phyloP scores from a whole-genome alignment of 2,113 vertebrate species.

The Lanius collurio region DNA sequence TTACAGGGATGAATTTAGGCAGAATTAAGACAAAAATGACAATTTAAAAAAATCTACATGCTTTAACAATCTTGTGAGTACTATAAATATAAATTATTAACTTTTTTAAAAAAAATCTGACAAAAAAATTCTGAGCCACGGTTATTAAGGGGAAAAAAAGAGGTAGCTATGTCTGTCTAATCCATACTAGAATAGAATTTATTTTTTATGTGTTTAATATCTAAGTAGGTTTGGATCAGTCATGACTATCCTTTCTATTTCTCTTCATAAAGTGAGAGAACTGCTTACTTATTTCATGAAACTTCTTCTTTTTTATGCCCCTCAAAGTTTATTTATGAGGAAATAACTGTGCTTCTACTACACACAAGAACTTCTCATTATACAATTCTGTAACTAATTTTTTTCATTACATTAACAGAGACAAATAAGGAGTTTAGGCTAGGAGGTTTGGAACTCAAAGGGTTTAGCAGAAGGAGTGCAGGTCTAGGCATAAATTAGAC shows the following conservation, averaged over 20 bases:
- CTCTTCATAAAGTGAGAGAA: background rate
- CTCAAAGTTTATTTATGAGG: background rate
- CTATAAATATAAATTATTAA: background rate
- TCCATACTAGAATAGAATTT: background rate
- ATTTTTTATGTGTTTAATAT: background rate
- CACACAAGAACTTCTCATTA: background rate
- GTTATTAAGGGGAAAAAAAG: background rate
- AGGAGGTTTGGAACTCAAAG: background rate
- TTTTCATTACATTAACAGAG: background rate
- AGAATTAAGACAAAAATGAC: background rate
- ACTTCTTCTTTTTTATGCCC: background rate
- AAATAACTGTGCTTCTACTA: background rate
- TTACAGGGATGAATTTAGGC: background rate
- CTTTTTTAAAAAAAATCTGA: background rate
- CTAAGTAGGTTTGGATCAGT: background rate
- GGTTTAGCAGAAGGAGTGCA: rapidly evolving
- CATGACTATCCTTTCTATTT: background rate
- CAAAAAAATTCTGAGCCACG: background rate
- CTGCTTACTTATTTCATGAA: background rate
- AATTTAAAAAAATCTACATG: rapidly evolving
- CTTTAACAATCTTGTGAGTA: background rate
- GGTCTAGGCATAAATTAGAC: background rate
- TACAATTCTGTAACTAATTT: background rate
- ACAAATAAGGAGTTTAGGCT: background rate
- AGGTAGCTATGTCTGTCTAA: background rate